phyloP scores from a whole-genome alignment of 2,113 vertebrate genomes.

The Conger conger region DNA sequence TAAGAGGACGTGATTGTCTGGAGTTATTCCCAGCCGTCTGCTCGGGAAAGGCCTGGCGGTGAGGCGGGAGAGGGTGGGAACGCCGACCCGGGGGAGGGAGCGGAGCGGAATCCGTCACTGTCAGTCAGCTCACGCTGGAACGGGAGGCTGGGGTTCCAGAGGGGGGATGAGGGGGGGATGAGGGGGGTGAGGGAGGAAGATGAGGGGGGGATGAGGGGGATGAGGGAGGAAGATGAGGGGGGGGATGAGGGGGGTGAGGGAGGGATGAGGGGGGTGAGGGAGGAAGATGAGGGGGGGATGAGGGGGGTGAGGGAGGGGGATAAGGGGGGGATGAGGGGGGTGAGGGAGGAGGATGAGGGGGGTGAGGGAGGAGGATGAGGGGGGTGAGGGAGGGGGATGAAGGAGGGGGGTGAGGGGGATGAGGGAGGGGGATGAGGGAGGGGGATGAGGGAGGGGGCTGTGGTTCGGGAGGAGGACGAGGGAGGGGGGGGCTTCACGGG shows the following conservation, averaged over 20 bases:
- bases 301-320: background rate
- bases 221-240: too few species aligned
- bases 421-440: constrained; percentile 8
- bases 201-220: constrained; percentile 24
- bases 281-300: constrained; percentile 60
- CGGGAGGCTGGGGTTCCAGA: too few species aligned
- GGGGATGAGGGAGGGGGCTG: constrained; percentile 67
- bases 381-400: constrained; percentile 44
- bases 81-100: constrained; percentile 60
- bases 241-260: too few species aligned
- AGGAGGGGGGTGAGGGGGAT: constrained; percentile 28
- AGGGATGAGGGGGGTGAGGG: constrained; percentile 47
- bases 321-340: background rate
- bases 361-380: background rate
- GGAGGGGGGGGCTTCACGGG: background rate
- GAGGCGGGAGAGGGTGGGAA: constrained; percentile 39
- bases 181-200: constrained; percentile 65
- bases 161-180: background rate
- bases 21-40: background rate
- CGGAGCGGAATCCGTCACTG: constrained; percentile 59
- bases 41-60: background rate
- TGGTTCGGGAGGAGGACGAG: background rate
- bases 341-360: constrained; percentile 65
- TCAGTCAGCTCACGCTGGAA: constrained; percentile 62
- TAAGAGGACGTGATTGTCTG: background rate